Conservation (phyloP, 2,113 vertebrate genomes). For the Falco punctatus region DNA sequence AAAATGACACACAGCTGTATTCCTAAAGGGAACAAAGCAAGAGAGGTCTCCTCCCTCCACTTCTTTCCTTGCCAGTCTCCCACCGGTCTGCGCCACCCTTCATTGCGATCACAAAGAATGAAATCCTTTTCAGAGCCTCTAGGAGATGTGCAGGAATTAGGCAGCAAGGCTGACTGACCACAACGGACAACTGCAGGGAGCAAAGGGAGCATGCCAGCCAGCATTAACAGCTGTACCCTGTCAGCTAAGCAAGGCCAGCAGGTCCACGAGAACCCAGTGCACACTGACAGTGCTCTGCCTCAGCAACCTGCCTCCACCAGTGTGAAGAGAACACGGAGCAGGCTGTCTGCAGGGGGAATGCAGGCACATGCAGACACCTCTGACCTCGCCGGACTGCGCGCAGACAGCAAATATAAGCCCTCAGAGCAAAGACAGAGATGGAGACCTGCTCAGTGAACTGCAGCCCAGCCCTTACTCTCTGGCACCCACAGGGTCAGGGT, state of each 20-base stretch:
- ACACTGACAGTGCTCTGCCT: background rate
- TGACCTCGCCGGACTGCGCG: rapidly evolving
- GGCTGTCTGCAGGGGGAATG: background rate
- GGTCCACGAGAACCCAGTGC: background rate
- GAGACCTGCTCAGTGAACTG: background rate
- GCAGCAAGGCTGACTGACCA: background rate
- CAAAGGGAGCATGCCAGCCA: background rate
- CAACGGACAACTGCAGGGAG: background rate
- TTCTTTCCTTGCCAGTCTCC: background rate
- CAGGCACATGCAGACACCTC: background rate
- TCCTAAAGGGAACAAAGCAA: background rate
- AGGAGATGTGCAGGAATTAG: background rate
- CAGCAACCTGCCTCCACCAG: rapidly evolving
- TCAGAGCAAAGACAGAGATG: background rate
- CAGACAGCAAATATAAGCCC: background rate
- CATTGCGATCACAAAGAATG: background rate
- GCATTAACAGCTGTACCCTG: background rate
- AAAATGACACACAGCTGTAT: background rate
- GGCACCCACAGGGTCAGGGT: rapidly evolving
- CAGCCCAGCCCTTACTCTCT: rapidly evolving
- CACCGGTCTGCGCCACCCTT: background rate
- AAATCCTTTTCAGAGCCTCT: background rate
- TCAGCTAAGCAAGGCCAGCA: background rate
- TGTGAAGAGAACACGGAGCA: background rate
- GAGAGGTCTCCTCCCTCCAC: background rate